Base-by-base conservation (phyloP, 2,888 invertebrate species). In the Calliopum simillimum region DNA sequence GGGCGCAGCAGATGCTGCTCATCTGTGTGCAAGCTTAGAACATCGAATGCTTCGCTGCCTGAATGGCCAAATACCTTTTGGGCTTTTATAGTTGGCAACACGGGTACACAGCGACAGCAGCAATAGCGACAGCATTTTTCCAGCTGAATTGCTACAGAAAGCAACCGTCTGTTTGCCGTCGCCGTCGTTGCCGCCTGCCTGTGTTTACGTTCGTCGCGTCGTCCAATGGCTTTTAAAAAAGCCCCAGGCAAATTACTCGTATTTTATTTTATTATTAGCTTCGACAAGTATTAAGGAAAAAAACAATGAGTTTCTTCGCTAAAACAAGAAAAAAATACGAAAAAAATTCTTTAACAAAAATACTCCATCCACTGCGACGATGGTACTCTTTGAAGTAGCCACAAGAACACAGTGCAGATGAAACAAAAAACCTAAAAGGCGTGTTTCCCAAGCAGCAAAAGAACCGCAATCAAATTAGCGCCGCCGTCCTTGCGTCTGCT, bases 391-490 rank as follows among this genome's bases (percentile, higher is more conserved):
- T 58, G 3, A 58, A 58, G 4, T n/a, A 33, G 16, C 33, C 1
- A 4, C 14, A 58, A 41, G 4, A 58, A 11, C 55, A 23, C 23
- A 33, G 8, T 8, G 33, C n/a, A 41, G 25, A 2, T 33, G 12
- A 58, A 58, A 25, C 53, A 53, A 53, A n/a, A 33, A 33, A 33
- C 33, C 33, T 33, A 33, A 33, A 13, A 44, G 44, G 44, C 46
- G 61, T 44, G 44, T 44, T 61, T 61, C 13, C 19, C 33, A 25
- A 23, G 46, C 23, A 44, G 61, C n/a, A 44, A 61, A 61, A 46
- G 61, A 44, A 61, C 61, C 61, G 61, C 61, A 61, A 61, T 61
- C 61, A 61, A 61, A 61, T 61, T 61, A 61, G 61, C 61, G 46
- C 61, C 61, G 61, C 46, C 61, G 46, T 61, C 59, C 21, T 19